Conservation (phyloP, 2,888 invertebrate species). For the Thelaira solivaga region DNA sequence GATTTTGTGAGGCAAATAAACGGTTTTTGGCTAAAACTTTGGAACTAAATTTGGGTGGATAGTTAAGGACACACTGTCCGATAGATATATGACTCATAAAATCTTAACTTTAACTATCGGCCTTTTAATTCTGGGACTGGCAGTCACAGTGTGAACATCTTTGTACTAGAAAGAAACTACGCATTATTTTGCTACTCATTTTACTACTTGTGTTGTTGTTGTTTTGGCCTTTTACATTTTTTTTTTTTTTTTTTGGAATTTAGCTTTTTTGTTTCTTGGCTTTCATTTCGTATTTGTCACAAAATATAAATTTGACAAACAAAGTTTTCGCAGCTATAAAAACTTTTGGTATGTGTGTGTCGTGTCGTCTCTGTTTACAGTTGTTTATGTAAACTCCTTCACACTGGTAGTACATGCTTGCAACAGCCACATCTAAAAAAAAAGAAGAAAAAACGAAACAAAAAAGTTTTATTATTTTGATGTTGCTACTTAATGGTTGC, state of each 20-base stretch:
- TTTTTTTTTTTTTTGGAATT: no score
- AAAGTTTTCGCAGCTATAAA: slow-evolving; percentile 19
- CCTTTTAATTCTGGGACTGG: no score
- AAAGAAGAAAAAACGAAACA: neutral
- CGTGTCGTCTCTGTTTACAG: neutral
- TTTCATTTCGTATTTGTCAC: slow-evolving; percentile 27
- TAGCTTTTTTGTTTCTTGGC: neutral
- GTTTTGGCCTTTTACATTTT: slow-evolving; percentile 25
- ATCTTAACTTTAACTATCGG: no score
- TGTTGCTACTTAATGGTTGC: slow-evolving; percentile 35
- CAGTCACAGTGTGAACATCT: no score
- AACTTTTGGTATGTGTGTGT: neutral
- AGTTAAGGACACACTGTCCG: no score
- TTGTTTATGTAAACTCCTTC: slow-evolving; percentile 39
- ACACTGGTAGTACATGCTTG: no score
- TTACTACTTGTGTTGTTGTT: neutral
- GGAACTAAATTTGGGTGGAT: no score
- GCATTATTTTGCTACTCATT: slow-evolving; percentile 41
- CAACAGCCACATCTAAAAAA: neutral
- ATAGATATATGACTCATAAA: no score
- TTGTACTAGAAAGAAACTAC: neutral
- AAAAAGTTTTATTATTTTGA: slow-evolving; percentile 40
- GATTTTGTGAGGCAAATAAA: no score
- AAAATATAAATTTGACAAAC: slow-evolving; percentile 44
- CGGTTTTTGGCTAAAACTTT: no score